Conservation (phyloP, 2,888 invertebrate species). For the Pyrgus malvae region DNA sequence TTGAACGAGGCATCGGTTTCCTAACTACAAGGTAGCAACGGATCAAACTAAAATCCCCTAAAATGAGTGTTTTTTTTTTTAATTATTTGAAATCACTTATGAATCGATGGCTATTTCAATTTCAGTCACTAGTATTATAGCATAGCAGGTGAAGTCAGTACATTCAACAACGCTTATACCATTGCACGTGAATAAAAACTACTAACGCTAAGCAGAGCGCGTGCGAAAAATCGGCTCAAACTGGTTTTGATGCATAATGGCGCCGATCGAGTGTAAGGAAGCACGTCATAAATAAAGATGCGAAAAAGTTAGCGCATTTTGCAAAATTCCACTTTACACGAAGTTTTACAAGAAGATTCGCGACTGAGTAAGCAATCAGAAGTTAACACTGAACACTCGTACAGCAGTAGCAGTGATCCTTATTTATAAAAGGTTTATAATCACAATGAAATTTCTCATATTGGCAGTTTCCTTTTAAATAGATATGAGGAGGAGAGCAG, state of each 20-base stretch:
- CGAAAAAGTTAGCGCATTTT: slow-evolving; percentile 41
- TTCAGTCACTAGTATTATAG: too few relatives aligned
- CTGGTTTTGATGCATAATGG: slow-evolving; percentile 9
- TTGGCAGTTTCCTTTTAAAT: too few relatives aligned
- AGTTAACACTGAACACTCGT: slow-evolving; percentile 42
- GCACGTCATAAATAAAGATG: slow-evolving; percentile 68
- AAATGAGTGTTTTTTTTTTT: too few relatives aligned
- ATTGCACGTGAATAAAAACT: slow-evolving; percentile 10
- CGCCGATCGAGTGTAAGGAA: slow-evolving; percentile 57
- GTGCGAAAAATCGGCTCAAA: slow-evolving; percentile 15
- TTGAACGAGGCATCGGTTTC: too few relatives aligned
- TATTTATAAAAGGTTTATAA: too few relatives aligned
- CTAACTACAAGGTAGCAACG: too few relatives aligned
- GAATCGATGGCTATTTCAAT: too few relatives aligned
- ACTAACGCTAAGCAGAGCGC: slow-evolving; percentile 1
- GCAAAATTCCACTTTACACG: slow-evolving; percentile 46
- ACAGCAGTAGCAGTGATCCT: neutral
- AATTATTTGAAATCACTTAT: too few relatives aligned
- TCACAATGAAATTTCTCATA: too few relatives aligned
- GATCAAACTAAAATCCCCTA: too few relatives aligned
- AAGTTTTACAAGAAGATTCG: slow-evolving; percentile 56
- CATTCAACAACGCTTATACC: neutral
- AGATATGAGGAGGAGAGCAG: too few relatives aligned
- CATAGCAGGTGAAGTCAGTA: neutral
- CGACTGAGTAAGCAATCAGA: slow-evolving; percentile 64